Evolutionary conservation across 2,888 invertebrate species (phyloP).

Genomic region (Ditylenchus weischeri): DNA sequence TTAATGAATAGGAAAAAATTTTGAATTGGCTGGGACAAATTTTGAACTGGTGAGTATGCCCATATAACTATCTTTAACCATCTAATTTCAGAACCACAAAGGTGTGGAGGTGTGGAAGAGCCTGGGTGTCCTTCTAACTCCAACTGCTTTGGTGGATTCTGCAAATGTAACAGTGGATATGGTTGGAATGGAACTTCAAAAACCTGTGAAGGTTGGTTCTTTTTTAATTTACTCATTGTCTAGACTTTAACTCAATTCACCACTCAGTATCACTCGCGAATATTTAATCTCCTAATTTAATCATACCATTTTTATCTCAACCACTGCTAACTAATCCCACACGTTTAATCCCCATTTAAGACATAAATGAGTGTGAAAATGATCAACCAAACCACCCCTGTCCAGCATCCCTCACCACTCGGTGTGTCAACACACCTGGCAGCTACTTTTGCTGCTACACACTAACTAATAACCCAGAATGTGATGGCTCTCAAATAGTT

Average conservation of each 20-base stretch:
- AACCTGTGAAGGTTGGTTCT: constrained; percentile 41
- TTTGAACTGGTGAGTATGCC: too few species aligned
- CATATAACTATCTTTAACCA: too few species aligned
- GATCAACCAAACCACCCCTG: constrained; percentile 31
- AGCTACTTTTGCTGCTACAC: constrained; percentile 55
- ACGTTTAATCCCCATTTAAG: constrained; percentile 29
- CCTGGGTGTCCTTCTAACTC: constrained; percentile 45
- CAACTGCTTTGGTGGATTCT: constrained; percentile 44
- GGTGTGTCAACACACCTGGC: constrained; percentile 56
- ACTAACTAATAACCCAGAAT: constrained; percentile 23
- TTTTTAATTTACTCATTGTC: constrained; percentile 13
- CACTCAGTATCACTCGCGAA: background rate
- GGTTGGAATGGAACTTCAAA: constrained; percentile 44
- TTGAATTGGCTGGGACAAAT: too few species aligned
- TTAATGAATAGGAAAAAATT: too few species aligned
- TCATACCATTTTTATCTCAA: too few species aligned
- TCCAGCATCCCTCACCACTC: constrained; percentile 27
- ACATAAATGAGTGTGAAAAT: constrained; percentile 45
- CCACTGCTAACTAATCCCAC: background rate
- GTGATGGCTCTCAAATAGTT: constrained; percentile 11
- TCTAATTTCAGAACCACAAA: constrained; percentile 12
- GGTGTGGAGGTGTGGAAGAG: background rate
- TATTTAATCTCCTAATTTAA: constrained; percentile 3
- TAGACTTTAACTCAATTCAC: background rate
- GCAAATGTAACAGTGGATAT: constrained; percentile 48